Conservation (phyloP, 2,888 invertebrate genomes). For the Agriopis aurantiaria region DNA sequence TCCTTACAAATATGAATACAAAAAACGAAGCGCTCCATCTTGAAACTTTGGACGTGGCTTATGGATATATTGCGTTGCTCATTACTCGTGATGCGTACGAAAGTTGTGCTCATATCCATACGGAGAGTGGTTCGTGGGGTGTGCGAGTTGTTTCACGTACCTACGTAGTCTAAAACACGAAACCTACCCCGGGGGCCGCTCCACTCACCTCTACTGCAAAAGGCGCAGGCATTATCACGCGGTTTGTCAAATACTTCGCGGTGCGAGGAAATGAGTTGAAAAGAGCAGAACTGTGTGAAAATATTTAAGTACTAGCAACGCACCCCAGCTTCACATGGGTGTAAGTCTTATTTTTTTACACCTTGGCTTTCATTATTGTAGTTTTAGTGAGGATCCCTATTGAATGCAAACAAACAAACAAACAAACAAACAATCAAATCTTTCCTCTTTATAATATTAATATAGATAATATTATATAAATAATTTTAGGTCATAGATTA, state of each 20-base stretch:
- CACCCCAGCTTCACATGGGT: too few species aligned
- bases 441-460: too few species aligned
- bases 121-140: conserved; percentile 30
- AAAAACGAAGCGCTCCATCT: conserved; percentile 32
- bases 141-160: conserved; percentile 32
- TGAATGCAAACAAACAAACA: too few species aligned
- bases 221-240: conserved; percentile 31
- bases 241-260: conserved; percentile 28
- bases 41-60: conserved; percentile 34
- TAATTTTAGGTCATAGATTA: too few species aligned
- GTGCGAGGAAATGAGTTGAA: background rate
- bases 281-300: background rate
- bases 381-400: too few species aligned
- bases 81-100: conserved; percentile 34
- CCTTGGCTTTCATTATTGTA: too few species aligned
- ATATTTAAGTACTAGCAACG: background rate
- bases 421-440: too few species aligned
- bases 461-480: too few species aligned
- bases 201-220: conserved; percentile 30
- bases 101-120: conserved; percentile 37
- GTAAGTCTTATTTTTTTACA: too few species aligned
- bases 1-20: background rate
- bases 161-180: conserved; percentile 32
- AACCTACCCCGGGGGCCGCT: conserved; percentile 29
- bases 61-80: conserved; percentile 35